Base-by-base conservation (phyloP, 1,140 invertebrate genomes). In the Vollenhovia emeryi region DNA sequence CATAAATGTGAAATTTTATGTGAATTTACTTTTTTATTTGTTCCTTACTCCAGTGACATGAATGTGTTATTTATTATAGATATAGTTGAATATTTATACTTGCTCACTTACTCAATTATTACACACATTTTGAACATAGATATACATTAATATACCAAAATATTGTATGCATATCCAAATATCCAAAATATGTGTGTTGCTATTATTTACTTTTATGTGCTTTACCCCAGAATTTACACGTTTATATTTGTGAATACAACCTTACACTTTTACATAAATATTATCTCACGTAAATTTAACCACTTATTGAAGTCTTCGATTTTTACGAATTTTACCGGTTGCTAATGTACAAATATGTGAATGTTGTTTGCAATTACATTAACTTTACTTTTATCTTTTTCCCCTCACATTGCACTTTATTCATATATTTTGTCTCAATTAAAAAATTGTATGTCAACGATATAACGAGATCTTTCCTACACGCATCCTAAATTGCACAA, bases 401-500 rank as follows among this genome's bases (percentile, higher is more conserved):
- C 30, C 33, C 55, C 21, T 9, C 15, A 74, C 50, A 9, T 50
- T 62, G 30, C 36, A 71, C 60, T 68, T 75, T 62, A 86, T 15
- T 52, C 7, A 84, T 21, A 36, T 21, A 24, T 68, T 50, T 50
- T n/a, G 50, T 45, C 18, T 80, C 27, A 18, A 40, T 1, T 21
- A 43, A 50, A 1, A 86, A 71, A 52, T 7, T 40, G 45, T 11
- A 30, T 30, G 5, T 66, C 43, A 84, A 18, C 59, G 57, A 40
- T 57, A 73, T 7, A 45, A 13, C 55, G 30, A 24, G 11, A 79
- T 45, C 21, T 66, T 33, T 66, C n/a, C 11, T 24, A 68, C 18
- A 85, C 24, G 66, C 69, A 69, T 48, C 21, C 45, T 64, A 36
- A 86, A 59, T 64, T 73, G 89, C 88, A 88, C 89, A 85, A 57